A percentile compares a stretch with the other conserved stretches of the same genome.
Evolutionary conservation across 2,888 invertebrate genomes (phyloP).

Genomic region (Drosophila siamana): DNA sequence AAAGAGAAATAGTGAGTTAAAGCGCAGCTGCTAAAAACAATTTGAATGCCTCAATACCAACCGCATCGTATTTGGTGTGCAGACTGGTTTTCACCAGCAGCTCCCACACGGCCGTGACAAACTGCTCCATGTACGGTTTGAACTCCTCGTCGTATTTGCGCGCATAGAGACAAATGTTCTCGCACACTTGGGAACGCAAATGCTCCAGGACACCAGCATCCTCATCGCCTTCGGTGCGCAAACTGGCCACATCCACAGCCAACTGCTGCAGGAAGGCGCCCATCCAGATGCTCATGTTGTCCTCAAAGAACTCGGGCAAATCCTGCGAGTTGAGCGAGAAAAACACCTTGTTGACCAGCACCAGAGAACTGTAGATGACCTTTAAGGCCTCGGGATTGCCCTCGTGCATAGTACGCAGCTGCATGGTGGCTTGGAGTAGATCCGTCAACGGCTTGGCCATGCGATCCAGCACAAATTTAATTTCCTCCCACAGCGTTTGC

Average conservation of each 20-base stretch:
- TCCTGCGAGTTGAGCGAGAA: slow-evolving; percentile 99
- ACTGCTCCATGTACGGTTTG: slow-evolving; percentile 93
- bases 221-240: slow-evolving; percentile 93
- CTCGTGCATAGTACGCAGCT: slow-evolving; percentile 91
- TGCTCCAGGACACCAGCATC: slow-evolving; percentile 96
- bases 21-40: not conserved
- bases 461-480: slow-evolving; percentile 97
- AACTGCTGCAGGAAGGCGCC: slow-evolving; percentile 93
- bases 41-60: slow-evolving; percentile 85
- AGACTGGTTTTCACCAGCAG: slow-evolving; percentile 93
- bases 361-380: slow-evolving; percentile 95
- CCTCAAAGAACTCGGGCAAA: slow-evolving; percentile 99
- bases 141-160: slow-evolving; percentile 99
- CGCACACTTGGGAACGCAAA: slow-evolving; percentile 97
- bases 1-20: not conserved
- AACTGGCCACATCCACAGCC: slow-evolving; percentile 90
- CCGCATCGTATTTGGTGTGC: slow-evolving; percentile 95
- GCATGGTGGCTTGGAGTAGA: slow-evolving; percentile 95
- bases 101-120: slow-evolving; percentile 98
- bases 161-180: slow-evolving; percentile 97
- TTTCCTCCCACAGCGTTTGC: slow-evolving; percentile 97
- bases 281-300: slow-evolving; percentile 99
- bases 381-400: slow-evolving; percentile 92
- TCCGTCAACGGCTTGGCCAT: slow-evolving; percentile 97
- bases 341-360: slow-evolving; percentile 97